Conservation (phyloP, 2,888 invertebrate species). For the Cryptus armator region DNA sequence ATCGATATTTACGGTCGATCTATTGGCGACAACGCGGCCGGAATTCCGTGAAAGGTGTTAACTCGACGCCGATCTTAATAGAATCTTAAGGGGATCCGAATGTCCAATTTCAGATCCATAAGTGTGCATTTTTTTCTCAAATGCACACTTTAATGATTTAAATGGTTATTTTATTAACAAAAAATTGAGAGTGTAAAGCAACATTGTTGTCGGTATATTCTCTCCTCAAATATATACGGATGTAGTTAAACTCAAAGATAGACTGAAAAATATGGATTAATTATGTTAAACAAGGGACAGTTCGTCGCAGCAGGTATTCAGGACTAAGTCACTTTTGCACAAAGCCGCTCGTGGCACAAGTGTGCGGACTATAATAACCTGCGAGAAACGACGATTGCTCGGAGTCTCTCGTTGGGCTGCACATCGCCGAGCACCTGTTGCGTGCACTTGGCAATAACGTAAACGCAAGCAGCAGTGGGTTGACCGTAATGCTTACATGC, state of each 20-base stretch:
- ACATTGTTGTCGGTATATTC: no score
- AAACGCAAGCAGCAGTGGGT: conserved; percentile 1
- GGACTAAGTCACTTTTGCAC: not conserved
- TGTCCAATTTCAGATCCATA: no score
- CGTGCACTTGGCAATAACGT: conserved; percentile 22
- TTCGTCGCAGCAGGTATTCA: not conserved
- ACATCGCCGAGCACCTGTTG: conserved; percentile 54
- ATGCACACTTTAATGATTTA: no score
- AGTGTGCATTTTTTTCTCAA: no score
- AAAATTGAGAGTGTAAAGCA: no score
- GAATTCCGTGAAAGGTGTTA: no score
- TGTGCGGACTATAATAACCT: not conserved
- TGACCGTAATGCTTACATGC: not conserved
- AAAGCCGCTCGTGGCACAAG: not conserved
- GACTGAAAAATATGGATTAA: not conserved
- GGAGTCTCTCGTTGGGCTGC: conserved; percentile 6
- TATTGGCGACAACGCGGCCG: not conserved
- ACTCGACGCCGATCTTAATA: no score
- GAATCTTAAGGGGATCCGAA: no score
- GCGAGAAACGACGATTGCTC: not conserved
- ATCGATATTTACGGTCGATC: not conserved
- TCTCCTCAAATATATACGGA: not conserved
- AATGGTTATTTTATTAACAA: no score
- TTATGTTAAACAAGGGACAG: not conserved
- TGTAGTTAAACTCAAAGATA: not conserved